Evolutionary conservation across 2,113 vertebrate genomes (phyloP), one percentile per base, ranked within the genome.

Genomic region (Rallus limicola): DNA sequence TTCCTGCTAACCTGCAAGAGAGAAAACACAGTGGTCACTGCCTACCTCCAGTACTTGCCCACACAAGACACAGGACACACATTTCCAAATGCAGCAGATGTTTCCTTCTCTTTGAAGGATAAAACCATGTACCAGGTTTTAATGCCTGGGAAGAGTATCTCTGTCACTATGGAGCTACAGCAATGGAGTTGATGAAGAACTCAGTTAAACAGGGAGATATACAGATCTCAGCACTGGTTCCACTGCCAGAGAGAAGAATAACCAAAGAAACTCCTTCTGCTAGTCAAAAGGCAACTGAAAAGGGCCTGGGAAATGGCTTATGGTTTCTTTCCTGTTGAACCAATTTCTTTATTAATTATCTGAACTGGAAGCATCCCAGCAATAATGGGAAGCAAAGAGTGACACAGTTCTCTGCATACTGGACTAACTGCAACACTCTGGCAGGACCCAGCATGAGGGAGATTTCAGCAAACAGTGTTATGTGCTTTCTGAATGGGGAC

Each of bases 1-100:
- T 76, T 87, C 92, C 91, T 83, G 63, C 84, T 95, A 86, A 31
- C 75, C 97, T 94, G 88, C 16, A 90, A 94, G 69, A 96, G 44
- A 95, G 87, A 94, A 82, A 40, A 91, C 10, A 65, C 14, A n/a
- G 34, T 48, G 40, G 81, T 95, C 42, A 86, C 6, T 17, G 38
- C 9, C 31, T 62, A 16, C 36, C 38, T 50, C 28, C 42, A 80
- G 48, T 10, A 19, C 6, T 23, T 50, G 23, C 13, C 46, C n/a
- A 31, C 21, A n/a, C 8, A 13, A 77, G 24, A n/a, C 50, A 65
- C 0, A 60, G 33, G 44, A 62, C 50, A 5, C 28, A 12, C 74
- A 52, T 5, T 52, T 42, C 34, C 16, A 20, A 69, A 60, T 7
- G 25, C 53, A 60, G n/a, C 3, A 17, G 50, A 40, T 19, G 6